Percentiles rank a stretch among this genome's conserved stretches.
Conservation (phyloP, 2,888 invertebrate genomes). For the Lithophane leautieri region DNA sequence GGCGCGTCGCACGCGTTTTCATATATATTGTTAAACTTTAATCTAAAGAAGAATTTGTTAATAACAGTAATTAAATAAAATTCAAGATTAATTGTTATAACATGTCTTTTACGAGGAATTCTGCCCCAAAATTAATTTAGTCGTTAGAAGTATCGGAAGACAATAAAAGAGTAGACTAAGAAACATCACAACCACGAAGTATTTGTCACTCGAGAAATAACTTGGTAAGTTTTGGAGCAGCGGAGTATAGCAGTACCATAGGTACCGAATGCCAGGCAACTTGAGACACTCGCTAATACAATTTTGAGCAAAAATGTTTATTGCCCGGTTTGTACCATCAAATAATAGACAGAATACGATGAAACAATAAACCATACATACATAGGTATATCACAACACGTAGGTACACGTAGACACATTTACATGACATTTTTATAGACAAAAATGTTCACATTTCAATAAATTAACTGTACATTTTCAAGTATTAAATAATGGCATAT, state of each 20-base stretch:
- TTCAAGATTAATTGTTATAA: slow-evolving; percentile 76
- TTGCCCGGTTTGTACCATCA: slow-evolving; percentile 84
- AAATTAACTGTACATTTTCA: slow-evolving; percentile 80
- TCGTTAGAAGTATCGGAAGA: slow-evolving; percentile 83
- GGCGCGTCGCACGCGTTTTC: slow-evolving; percentile 75
- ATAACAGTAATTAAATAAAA: slow-evolving; percentile 75
- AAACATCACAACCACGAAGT: slow-evolving; percentile 86
- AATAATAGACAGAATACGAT: slow-evolving; percentile 79
- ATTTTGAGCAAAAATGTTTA: slow-evolving; percentile 82
- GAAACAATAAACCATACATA: slow-evolving; percentile 83
- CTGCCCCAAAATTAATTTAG: slow-evolving; percentile 84
- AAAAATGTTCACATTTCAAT: slow-evolving; percentile 75
- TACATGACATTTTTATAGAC: slow-evolving; percentile 75
- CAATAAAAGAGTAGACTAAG: slow-evolving; percentile 79
- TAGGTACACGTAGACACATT: slow-evolving; percentile 81
- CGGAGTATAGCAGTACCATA: slow-evolving; percentile 51
- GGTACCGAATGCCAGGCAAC: slow-evolving; percentile 58
- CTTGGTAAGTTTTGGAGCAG: slow-evolving; percentile 75
- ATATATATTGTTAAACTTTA: slow-evolving; percentile 69
- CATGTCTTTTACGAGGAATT: slow-evolving; percentile 90
- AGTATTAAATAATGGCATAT: slow-evolving; percentile 81
- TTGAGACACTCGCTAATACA: slow-evolving; percentile 50
- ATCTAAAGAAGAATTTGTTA: slow-evolving; percentile 76
- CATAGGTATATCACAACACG: slow-evolving; percentile 87
- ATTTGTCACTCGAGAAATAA: slow-evolving; percentile 74